Evolutionary conservation across 2,113 vertebrate species (phyloP).

Genomic region (Psophia crepitans): DNA sequence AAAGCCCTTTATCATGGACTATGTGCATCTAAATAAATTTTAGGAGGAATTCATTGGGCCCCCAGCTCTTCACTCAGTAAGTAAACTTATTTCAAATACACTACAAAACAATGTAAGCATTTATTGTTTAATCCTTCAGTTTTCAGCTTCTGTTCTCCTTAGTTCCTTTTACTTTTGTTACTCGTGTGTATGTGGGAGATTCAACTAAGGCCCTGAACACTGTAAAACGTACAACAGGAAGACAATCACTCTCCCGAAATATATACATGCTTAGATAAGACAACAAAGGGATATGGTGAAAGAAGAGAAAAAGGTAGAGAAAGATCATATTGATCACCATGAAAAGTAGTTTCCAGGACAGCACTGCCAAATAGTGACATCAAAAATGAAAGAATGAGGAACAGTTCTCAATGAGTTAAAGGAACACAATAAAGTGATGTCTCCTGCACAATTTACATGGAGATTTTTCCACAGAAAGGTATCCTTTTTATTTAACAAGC

Average conservation of each 20-base stretch:
- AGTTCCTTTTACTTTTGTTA: background rate
- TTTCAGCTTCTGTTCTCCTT: background rate
- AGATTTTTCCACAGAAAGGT: background rate
- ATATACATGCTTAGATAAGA: background rate
- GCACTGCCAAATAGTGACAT: background rate
- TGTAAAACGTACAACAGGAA: background rate
- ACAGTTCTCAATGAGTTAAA: background rate
- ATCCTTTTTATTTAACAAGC: background rate
- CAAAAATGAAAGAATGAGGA: background rate
- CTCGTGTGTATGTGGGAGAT: no score
- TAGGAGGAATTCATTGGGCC: background rate
- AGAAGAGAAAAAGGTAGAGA: background rate
- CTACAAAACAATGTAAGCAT: background rate
- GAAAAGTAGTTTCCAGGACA: background rate
- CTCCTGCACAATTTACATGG: background rate
- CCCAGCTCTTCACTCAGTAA: background rate
- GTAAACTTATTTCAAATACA: background rate
- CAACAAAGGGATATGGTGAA: background rate
- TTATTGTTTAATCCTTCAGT: background rate
- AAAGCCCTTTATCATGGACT: background rate
- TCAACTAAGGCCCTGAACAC: background rate
- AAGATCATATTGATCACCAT: background rate
- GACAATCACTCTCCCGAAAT: background rate
- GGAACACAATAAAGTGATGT: background rate
- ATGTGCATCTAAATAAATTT: background rate